A percentile compares a stretch with the other conserved stretches of the same genome.
Evolutionary conservation across 2,797 vertebrate genomes (phyloP).

Genomic region (Sylvia borin): DNA sequence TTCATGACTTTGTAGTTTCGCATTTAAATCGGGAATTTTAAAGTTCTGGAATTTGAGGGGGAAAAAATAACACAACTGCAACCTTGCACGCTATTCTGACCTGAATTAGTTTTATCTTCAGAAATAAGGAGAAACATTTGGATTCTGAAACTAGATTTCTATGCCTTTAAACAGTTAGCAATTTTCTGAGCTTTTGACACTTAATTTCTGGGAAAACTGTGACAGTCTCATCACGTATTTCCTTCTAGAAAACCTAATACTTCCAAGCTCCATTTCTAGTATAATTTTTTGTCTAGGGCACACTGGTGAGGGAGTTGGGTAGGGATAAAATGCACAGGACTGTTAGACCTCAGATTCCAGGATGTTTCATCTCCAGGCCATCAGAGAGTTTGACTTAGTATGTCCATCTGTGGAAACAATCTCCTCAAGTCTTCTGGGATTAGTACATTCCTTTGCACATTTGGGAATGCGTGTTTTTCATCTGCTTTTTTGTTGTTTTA

Average conservation of each 20-base stretch:
- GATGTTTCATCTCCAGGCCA: not conserved
- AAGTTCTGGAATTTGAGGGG: not conserved
- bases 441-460: not conserved
- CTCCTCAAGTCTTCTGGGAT: not conserved
- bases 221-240: not conserved
- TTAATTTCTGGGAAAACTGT: not conserved
- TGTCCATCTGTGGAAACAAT: not conserved
- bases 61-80: not conserved
- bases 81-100: not conserved
- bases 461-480: not conserved
- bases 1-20: not conserved
- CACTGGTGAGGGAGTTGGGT: not conserved
- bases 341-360: not conserved
- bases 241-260: not conserved
- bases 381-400: not conserved
- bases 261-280: not conserved
- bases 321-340: not conserved
- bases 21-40: not conserved
- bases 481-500: not conserved
- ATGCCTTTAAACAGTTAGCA: not conserved
- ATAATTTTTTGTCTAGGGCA: not conserved
- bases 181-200: not conserved
- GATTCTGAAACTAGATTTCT: not conserved
- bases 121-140: not conserved
- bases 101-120: not conserved